Percentiles rank a stretch among this genome's conserved stretches.
Conservation (phyloP, 2,797 vertebrate species). For the Scolopax rusticola region DNA sequence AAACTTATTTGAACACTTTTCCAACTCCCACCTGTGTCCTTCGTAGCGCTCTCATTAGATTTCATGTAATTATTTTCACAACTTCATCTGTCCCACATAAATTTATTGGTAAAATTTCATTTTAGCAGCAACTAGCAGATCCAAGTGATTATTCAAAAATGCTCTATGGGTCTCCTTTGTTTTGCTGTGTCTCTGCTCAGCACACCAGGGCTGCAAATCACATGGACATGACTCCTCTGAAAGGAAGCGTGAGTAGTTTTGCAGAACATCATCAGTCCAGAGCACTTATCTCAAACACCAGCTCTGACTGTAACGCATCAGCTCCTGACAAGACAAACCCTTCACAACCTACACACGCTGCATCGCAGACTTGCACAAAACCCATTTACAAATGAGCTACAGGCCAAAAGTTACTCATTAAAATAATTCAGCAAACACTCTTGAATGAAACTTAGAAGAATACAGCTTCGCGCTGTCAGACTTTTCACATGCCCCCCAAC, state of each 20-base stretch:
- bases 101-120: neutral
- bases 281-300: neutral
- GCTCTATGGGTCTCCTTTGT: neutral
- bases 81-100: conserved; percentile 40
- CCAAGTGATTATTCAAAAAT: neutral
- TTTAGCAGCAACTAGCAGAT: conserved; percentile 12
- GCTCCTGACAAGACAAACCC: neutral
- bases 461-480: neutral
- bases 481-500: neutral
- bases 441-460: neutral
- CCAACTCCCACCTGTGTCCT: neutral
- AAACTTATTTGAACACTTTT: neutral
- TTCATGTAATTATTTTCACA: conserved; percentile 40
- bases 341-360: neutral
- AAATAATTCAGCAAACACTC: neutral
- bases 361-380: neutral
- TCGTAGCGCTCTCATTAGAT: conserved; percentile 2
- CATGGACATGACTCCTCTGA: accelerated
- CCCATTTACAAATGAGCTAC: neutral
- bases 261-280: neutral
- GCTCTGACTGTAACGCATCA: neutral
- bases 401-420: neutral
- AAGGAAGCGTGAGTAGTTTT: neutral
- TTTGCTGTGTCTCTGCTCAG: neutral
- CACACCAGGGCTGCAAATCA: neutral